These are phyloP conservation scores for Mus minutoides DNA, from an alignment of 2,797 vertebrate genomes.

Conservation along the genomic window DNA sequence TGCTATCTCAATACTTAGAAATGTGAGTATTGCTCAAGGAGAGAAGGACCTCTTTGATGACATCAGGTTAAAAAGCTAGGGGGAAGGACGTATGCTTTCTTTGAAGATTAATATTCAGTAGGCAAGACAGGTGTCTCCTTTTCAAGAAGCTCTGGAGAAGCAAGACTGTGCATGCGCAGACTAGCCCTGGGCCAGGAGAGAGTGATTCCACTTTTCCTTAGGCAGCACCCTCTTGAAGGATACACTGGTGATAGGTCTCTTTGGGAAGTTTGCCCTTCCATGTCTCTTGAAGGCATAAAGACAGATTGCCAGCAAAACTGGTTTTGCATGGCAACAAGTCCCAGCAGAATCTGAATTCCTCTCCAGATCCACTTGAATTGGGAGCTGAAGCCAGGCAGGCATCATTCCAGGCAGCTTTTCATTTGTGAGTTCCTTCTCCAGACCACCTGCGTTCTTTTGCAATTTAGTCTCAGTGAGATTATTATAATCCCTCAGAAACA, in stretches of 20 bases:
- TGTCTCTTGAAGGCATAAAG: neutral
- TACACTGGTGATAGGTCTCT: neutral
- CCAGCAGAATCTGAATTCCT: neutral
- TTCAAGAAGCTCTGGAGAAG: no score
- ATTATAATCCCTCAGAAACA: neutral
- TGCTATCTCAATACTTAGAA: neutral
- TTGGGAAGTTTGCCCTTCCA: neutral
- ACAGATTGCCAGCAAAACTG: neutral
- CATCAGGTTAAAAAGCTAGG: neutral
- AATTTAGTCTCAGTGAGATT: neutral
- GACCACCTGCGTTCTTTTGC: neutral
- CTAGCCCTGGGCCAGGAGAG: neutral
- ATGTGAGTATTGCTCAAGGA: neutral
- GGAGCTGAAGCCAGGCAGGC: neutral
- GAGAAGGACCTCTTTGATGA: neutral
- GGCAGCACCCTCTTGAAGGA: no score
- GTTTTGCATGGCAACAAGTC: neutral
- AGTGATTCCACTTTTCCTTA: neutral
- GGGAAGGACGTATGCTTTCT: neutral
- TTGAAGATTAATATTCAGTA: neutral
- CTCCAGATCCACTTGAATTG: neutral
- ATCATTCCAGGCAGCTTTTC: neutral
- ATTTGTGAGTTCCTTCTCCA: neutral
- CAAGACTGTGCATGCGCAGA: neutral
- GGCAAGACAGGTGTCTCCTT: neutral